These are phyloP conservation scores for Ligdia adustata DNA, from an alignment of 2,888 invertebrate genomes.

Conservation along the genomic window DNA sequence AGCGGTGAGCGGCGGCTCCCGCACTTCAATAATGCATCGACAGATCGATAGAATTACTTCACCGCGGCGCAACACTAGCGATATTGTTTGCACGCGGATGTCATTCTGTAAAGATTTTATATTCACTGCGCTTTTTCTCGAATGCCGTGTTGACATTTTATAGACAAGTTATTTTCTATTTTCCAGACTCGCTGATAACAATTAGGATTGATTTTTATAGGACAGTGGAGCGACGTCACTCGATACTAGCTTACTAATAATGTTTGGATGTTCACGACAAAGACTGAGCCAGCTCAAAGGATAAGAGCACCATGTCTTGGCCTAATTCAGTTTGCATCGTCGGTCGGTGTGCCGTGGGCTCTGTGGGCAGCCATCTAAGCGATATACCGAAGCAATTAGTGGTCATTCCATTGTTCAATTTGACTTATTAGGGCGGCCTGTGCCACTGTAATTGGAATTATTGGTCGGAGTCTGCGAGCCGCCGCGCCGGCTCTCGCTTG, in stretches of 20 bases:
- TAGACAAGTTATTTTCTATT: slow-evolving; percentile 5
- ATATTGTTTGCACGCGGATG: slow-evolving; percentile 46
- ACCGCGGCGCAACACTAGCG: slow-evolving; percentile 55
- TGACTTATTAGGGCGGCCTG: slow-evolving; percentile 68
- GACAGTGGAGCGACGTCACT: slow-evolving; percentile 5
- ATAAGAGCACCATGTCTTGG: slow-evolving; percentile 22
- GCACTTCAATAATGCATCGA: slow-evolving; percentile 75
- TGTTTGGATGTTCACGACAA: background rate
- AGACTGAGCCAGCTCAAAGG: slow-evolving; percentile 5
- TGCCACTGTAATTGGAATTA: slow-evolving; percentile 68
- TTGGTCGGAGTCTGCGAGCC: slow-evolving; percentile 45
- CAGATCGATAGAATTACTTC: slow-evolving; percentile 67
- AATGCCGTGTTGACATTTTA: slow-evolving; percentile 15
- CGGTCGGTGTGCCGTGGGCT: background rate
- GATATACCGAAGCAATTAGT: slow-evolving; percentile 61
- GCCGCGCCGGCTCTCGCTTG: too few relatives aligned
- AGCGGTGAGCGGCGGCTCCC: slow-evolving; percentile 47
- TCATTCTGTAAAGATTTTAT: slow-evolving; percentile 29
- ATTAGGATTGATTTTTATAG: slow-evolving; percentile 10
- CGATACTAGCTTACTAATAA: background rate
- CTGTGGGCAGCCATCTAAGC: slow-evolving; percentile 18
- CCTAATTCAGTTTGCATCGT: slow-evolving; percentile 29
- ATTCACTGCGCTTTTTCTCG: slow-evolving; percentile 11
- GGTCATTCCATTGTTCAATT: slow-evolving; percentile 70
- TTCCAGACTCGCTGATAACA: slow-evolving; percentile 4